These are phyloP conservation scores for Azorinus chamasolen DNA, from an alignment of 2,888 invertebrate genomes.

Conservation along the genomic window DNA sequence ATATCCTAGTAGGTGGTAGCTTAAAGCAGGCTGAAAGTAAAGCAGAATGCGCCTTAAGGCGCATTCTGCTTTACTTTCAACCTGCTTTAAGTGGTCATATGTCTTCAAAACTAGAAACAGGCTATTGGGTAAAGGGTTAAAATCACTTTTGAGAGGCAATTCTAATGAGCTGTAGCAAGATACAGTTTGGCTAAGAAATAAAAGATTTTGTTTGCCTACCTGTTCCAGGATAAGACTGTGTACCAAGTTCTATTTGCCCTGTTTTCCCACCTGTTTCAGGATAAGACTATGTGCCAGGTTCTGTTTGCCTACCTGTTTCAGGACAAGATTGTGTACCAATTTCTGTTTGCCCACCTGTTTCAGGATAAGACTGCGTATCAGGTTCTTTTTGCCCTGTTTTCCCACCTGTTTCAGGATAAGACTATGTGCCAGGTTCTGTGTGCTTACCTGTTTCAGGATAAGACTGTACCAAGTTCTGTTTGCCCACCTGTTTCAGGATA, in stretches of 20 bases:
- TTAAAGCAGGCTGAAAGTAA: no score
- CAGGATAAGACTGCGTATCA: conserved; percentile 59
- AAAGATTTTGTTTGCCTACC: conserved; percentile 68
- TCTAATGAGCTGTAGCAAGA: no score
- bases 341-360: conserved; percentile 77
- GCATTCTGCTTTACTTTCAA: no score
- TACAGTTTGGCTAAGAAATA: no score
- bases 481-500: conserved; percentile 67
- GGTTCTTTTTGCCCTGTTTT: conserved; percentile 67
- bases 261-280: conserved; percentile 63
- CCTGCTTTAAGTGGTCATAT: no score
- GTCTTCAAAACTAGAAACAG: no score
- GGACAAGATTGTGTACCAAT: conserved; percentile 71
- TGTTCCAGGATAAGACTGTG: conserved; percentile 61
- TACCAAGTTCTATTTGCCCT: conserved; percentile 65
- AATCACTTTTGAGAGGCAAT: no score
- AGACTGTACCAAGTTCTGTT: no score
- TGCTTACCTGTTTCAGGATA: no score
- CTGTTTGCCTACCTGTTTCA: conserved; percentile 80
- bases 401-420: conserved; percentile 69
- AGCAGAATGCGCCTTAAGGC: no score
- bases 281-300: conserved; percentile 63
- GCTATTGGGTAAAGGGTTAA: no score
- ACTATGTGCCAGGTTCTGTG: conserved; percentile 68
- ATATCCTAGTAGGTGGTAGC: no score